phyloP scores from a whole-genome alignment of 2,888 invertebrate species.

The Amblyteles armatorius region DNA sequence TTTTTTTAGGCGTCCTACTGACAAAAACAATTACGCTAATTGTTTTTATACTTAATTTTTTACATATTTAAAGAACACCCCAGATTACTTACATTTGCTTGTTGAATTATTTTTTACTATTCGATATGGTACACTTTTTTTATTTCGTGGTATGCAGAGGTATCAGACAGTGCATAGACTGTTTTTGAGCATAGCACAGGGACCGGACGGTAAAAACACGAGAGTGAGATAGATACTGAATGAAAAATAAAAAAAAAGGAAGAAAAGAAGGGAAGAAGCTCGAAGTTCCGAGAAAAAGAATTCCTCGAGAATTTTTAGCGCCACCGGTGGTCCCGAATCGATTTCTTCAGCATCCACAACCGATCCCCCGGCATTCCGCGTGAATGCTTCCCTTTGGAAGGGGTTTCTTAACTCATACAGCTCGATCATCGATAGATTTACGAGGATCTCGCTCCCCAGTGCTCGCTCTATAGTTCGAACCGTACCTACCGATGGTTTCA shows the following conservation, averaged over 20 bases:
- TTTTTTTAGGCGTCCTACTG: not conserved
- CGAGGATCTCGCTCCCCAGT: conserved; percentile 6
- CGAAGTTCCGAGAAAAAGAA: conserved; percentile 40
- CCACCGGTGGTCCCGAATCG: conserved; percentile 72
- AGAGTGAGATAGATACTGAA: not conserved
- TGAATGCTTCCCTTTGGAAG: conserved; percentile 62
- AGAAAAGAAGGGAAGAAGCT: not conserved
- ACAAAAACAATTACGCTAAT: not conserved
- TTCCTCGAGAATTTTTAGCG: conserved; percentile 71
- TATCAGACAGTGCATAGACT: not conserved
- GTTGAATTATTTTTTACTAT: too few species aligned
- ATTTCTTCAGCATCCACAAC: conserved; percentile 32
- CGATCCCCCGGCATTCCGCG: conserved; percentile 68
- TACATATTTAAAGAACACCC: too few species aligned
- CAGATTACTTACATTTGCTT: too few species aligned
- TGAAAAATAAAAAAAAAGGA: not conserved
- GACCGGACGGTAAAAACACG: not conserved
- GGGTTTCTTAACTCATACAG: conserved; percentile 31
- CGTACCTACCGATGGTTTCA: not conserved
- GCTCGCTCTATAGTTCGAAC: not conserved
- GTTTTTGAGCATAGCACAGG: not conserved
- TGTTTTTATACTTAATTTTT: too few species aligned
- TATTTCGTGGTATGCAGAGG: not conserved
- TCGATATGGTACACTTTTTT: not conserved
- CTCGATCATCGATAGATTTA: conserved; percentile 36